phyloP scores from a whole-genome alignment of 2,888 invertebrate genomes.

The Hydropsyche betteni region DNA sequence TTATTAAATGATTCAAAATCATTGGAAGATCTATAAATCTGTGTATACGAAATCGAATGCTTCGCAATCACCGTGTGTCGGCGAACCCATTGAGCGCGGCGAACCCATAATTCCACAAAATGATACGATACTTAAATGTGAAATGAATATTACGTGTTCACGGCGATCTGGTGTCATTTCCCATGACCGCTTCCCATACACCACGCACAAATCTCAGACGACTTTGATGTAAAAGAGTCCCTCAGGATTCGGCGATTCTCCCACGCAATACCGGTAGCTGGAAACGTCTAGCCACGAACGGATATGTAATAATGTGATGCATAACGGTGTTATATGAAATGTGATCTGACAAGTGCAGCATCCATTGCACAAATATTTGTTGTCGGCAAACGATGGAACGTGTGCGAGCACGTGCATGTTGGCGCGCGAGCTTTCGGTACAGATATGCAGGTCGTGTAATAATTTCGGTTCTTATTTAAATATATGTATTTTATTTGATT shows the following conservation, averaged over 20 bases:
- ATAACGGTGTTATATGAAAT: background rate
- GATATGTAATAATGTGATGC: too few relatives aligned
- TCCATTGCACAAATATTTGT: background rate
- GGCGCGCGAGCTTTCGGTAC: background rate
- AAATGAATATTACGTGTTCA: constrained; percentile 52
- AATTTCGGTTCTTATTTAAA: too few relatives aligned
- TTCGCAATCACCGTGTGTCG: constrained; percentile 28
- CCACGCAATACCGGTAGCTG: too few relatives aligned
- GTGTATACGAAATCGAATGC: background rate
- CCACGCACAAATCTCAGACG: background rate
- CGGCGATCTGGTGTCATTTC: constrained; percentile 51
- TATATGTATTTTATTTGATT: too few relatives aligned
- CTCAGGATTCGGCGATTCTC: too few relatives aligned
- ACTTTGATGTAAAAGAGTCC: too few relatives aligned
- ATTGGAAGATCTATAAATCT: background rate
- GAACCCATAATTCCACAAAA: constrained; percentile 52
- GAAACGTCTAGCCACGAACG: too few relatives aligned
- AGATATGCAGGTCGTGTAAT: background rate
- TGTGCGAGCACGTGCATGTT: background rate
- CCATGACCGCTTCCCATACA: constrained; percentile 50
- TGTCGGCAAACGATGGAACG: background rate
- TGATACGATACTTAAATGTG: constrained; percentile 52
- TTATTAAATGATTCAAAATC: too few relatives aligned
- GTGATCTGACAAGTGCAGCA: background rate
- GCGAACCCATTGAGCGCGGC: constrained; percentile 34